Conservation (phyloP, 2,797 vertebrate species). For the Eleutherodactylus coqui region DNA sequence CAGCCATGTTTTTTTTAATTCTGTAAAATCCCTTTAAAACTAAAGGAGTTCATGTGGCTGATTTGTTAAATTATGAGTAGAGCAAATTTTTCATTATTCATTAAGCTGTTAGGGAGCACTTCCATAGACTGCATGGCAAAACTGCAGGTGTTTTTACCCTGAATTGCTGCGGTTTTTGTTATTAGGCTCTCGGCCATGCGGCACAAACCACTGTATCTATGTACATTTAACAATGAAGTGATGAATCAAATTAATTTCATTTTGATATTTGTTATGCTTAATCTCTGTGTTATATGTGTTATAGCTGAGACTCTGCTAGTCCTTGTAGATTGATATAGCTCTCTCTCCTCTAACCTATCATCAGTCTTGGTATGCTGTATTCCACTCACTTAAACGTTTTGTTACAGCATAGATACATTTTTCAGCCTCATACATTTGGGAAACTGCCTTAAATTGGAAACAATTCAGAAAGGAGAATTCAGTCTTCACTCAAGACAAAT, state of each 20-base stretch:
- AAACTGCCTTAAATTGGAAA: conserved; percentile 36
- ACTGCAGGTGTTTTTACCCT: no score
- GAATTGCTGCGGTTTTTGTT: no score
- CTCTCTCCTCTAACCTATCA: not conserved
- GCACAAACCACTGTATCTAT: no score
- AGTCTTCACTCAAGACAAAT: conserved; percentile 36
- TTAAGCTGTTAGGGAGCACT: no score
- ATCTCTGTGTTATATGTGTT: not conserved
- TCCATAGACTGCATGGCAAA: no score
- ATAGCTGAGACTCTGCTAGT: not conserved
- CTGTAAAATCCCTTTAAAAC: no score
- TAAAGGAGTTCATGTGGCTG: no score
- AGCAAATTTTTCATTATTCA: no score
- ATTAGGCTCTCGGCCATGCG: no score
- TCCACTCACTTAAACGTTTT: not conserved
- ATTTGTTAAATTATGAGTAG: no score
- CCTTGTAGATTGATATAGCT: not conserved
- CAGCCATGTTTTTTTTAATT: no score
- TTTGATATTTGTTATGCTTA: not conserved
- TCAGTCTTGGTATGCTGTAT: conserved; percentile 7
- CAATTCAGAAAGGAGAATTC: not conserved
- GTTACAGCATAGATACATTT: conserved; percentile 16
- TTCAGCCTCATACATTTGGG: conserved; percentile 38
- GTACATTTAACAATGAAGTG: no score
- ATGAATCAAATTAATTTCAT: not conserved